Evolutionary conservation across 2,888 invertebrate species (phyloP).

Genomic region (Oithona nana): DNA sequence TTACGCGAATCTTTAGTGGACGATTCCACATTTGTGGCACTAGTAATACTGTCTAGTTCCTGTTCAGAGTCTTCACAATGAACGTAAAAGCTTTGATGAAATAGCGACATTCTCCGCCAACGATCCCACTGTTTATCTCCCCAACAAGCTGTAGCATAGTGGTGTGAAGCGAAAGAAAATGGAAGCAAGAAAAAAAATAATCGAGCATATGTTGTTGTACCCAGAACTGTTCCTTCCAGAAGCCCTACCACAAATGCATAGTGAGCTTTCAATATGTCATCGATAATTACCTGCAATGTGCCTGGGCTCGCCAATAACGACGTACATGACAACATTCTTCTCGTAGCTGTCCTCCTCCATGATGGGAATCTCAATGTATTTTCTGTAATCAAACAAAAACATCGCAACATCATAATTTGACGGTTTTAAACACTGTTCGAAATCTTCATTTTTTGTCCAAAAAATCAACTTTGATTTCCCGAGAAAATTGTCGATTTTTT

Average conservation of each 20-base stretch:
- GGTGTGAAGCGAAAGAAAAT: no score
- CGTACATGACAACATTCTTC: conserved; percentile 79
- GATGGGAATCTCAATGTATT: conserved; percentile 63
- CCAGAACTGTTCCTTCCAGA: no score
- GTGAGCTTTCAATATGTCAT: no score
- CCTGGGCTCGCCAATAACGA: conserved; percentile 73
- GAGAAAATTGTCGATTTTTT: no score
- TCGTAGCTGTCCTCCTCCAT: conserved; percentile 95
- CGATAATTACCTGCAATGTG: conserved; percentile 55
- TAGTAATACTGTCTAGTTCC: no score
- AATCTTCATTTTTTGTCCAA: no score
- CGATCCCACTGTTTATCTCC: background rate
- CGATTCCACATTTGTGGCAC: no score
- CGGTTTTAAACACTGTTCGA: background rate
- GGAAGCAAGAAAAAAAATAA: no score
- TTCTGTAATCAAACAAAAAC: conserved; percentile 43
- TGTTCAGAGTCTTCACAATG: background rate
- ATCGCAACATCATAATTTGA: background rate
- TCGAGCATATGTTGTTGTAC: no score
- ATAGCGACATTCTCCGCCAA: background rate
- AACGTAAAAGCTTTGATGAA: background rate
- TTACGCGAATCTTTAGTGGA: no score
- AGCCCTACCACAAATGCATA: no score
- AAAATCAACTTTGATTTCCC: no score
- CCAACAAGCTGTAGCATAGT: background rate